A percentile compares a stretch with the other conserved stretches of the same genome.
These are phyloP conservation scores for Catharus bicknelli DNA, from an alignment of 2,113 vertebrate genomes.

Conservation along the genomic window DNA sequence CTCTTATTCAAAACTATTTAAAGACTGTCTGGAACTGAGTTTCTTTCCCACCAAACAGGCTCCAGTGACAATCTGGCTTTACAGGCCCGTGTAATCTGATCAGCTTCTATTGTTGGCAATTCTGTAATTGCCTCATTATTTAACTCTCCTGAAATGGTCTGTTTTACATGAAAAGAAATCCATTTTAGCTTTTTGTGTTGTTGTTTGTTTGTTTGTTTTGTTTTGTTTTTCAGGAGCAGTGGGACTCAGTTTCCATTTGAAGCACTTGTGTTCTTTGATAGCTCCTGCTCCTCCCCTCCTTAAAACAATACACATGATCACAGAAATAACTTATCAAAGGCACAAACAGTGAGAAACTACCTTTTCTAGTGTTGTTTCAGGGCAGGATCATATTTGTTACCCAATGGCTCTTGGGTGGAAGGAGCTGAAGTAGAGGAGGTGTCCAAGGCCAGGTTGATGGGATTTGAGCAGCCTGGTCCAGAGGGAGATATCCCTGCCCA, in stretches of 20 bases:
- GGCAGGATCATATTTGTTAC: background rate
- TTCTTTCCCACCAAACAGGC: slow-evolving; percentile 61
- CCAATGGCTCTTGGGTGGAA: background rate
- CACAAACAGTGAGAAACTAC: background rate
- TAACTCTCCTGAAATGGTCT: background rate
- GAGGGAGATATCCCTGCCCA: background rate
- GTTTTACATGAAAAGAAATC: background rate
- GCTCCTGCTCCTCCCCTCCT: background rate
- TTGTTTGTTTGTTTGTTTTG: background rate
- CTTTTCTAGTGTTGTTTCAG: background rate
- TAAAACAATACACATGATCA: background rate
- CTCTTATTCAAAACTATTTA: slow-evolving; percentile 45
- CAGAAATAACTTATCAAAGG: background rate
- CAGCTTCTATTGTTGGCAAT: slow-evolving; percentile 49
- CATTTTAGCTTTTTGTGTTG: background rate
- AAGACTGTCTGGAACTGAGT: slow-evolving; percentile 37
- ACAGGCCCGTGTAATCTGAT: slow-evolving; percentile 55
- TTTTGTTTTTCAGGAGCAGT: background rate
- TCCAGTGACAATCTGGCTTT: slow-evolving; percentile 30
- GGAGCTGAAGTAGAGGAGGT: background rate
- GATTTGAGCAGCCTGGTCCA: background rate
- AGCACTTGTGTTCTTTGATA: background rate
- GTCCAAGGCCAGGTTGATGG: background rate
- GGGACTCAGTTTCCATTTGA: background rate
- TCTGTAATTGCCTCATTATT: slow-evolving; percentile 33